Percentiles rank a stretch among this genome's conserved stretches.
phyloP scores from a whole-genome alignment of 2,797 vertebrate genomes.

The Chrosomus eos region DNA sequence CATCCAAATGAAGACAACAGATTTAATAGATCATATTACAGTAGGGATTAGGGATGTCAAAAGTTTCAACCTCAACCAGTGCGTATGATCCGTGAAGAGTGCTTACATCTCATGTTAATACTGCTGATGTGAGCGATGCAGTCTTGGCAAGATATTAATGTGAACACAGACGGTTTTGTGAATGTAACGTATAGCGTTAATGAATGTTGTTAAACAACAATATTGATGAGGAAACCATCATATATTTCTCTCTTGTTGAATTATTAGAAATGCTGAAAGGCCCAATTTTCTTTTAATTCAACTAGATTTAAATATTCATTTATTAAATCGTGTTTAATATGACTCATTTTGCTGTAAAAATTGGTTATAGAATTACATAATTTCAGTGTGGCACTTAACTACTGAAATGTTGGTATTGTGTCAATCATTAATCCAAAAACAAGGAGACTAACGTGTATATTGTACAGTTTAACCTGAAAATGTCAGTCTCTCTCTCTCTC shows the following conservation, averaged over 20 bases:
- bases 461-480: neutral
- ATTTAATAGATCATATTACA: neutral
- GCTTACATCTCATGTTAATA: neutral
- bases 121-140: neutral
- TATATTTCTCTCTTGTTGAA: neutral
- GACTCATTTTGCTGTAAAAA: neutral
- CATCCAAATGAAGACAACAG: conserved; percentile 23
- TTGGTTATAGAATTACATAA: neutral
- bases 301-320: neutral
- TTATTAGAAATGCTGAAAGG: neutral
- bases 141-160: neutral
- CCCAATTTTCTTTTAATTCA: neutral
- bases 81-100: neutral
- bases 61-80: neutral
- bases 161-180: neutral
- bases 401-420: neutral
- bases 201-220: neutral
- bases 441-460: neutral
- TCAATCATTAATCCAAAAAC: too few relatives aligned
- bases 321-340: neutral
- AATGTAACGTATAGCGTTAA: neutral
- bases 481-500: neutral
- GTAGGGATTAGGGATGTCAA: conserved; percentile 1
- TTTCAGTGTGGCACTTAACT: neutral
- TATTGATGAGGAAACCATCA: neutral